Conservation (phyloP, 2,797 vertebrate species). For the Aeoliscus strigatus region DNA sequence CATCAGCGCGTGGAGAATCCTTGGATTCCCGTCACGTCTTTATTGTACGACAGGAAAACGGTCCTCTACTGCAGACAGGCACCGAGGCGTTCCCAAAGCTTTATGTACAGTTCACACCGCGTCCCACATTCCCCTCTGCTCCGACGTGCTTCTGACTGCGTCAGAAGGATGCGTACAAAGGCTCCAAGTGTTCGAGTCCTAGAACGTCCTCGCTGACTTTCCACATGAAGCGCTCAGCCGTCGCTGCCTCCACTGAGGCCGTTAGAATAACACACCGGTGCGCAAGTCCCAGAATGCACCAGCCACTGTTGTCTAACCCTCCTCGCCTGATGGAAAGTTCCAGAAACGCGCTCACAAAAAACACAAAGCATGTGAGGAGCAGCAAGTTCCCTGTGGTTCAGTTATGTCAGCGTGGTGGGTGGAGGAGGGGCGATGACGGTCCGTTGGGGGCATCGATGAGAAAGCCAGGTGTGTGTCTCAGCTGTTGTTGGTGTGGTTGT, state of each 20-base stretch:
- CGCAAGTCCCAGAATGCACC: conserved; percentile 27
- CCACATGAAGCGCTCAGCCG: conserved; percentile 19
- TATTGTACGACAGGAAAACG: conserved; percentile 27
- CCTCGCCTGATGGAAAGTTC: conserved; percentile 41
- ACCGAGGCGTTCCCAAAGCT: conserved; percentile 62
- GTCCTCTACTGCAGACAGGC: conserved; percentile 53
- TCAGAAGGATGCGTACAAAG: too few species aligned
- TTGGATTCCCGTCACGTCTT: too few species aligned
- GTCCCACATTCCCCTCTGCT: conserved; percentile 15
- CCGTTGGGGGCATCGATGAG: conserved; percentile 11
- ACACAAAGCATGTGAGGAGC: too few species aligned
- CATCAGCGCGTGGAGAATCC: conserved; percentile 61
- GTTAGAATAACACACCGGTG: conserved; percentile 33
- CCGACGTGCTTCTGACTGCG: neutral
- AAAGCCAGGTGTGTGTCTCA: conserved; percentile 69
- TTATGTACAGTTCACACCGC: conserved; percentile 41
- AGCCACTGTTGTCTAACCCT: conserved; percentile 22
- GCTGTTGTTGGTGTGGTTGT: conserved; percentile 89
- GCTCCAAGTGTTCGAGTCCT: conserved; percentile 4
- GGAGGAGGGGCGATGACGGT: conserved; percentile 20
- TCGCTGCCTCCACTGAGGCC: conserved; percentile 29
- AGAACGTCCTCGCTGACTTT: conserved; percentile 20
- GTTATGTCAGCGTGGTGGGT: conserved; percentile 34
- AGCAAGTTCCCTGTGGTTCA: conserved; percentile 34
- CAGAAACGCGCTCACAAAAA: conserved; percentile 33